Evolutionary conservation across 2,888 invertebrate species (phyloP).

Genomic region (Thyatira batis): DNA sequence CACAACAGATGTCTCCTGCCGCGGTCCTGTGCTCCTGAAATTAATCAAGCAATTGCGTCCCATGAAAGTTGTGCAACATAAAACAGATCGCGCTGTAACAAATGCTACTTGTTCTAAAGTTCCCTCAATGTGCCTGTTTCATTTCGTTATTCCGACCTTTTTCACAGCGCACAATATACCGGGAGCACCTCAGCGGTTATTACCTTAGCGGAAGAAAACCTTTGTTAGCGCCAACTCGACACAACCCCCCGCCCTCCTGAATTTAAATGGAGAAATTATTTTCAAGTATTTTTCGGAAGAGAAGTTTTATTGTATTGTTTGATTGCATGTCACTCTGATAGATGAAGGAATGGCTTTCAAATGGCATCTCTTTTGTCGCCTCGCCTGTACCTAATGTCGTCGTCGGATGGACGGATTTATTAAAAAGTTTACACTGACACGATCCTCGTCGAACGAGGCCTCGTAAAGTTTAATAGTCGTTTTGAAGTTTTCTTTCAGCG

Average conservation of each 20-base stretch:
- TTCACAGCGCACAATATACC: conserved; percentile 59
- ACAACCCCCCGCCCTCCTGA: conserved; percentile 65
- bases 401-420: conserved; percentile 72
- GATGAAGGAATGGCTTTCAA: conserved; percentile 74
- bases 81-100: conserved; percentile 43
- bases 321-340: conserved; percentile 80
- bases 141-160: conserved; percentile 60
- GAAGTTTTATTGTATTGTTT: conserved; percentile 82
- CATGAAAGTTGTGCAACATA: conserved; percentile 24
- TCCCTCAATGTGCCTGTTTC: conserved; percentile 50
- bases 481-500: conserved; percentile 46
- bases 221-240: conserved; percentile 65
- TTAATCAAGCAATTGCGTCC: conserved; percentile 30
- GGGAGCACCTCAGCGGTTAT: conserved; percentile 65
- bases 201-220: conserved; percentile 57
- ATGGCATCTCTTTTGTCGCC: conserved; percentile 68
- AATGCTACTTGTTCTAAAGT: conserved; percentile 55
- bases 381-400: conserved; percentile 63
- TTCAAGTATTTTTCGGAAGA: conserved; percentile 80
- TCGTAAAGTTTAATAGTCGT: conserved; percentile 65
- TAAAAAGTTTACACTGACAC: conserved; percentile 66
- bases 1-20: no score
- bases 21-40: no score
- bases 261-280: conserved; percentile 82
- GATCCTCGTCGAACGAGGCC: no score